Conservation (phyloP, 1,140 invertebrate species). For the Ceratosolen fusciceps region DNA sequence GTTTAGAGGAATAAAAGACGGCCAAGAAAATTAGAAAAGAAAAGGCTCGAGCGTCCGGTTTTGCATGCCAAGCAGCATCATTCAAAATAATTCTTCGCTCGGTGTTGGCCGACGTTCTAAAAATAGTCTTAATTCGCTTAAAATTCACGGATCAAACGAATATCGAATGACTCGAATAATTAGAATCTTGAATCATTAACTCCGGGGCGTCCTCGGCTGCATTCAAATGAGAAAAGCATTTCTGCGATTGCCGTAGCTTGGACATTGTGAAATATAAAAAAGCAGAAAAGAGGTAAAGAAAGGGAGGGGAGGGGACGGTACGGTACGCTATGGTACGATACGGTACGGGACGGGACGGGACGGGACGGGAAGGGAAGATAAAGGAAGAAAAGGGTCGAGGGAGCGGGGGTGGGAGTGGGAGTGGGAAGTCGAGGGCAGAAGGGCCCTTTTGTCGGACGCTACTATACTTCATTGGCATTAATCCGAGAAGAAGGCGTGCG, state of each 20-base stretch:
- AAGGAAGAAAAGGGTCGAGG: no score
- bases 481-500: constrained; percentile 29
- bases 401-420: no score
- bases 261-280: neutral
- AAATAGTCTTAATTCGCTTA: constrained; percentile 7
- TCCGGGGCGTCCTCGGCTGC: neutral
- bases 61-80: neutral
- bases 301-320: neutral
- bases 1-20: neutral
- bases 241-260: neutral
- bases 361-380: neutral
- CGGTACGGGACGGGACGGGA: neutral
- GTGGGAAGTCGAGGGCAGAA: no score
- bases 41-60: neutral
- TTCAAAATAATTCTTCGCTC: neutral
- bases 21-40: neutral
- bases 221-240: constrained; percentile 26
- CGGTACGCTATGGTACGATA: neutral
- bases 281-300: no score
- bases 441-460: neutral
- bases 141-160: constrained; percentile 17
- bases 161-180: constrained; percentile 16
- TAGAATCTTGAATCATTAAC: neutral
- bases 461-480: constrained; percentile 19
- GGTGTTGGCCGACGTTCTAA: neutral